Evolutionary conservation across 1,140 invertebrate species (phyloP).

Genomic region (Nebria ingens): DNA sequence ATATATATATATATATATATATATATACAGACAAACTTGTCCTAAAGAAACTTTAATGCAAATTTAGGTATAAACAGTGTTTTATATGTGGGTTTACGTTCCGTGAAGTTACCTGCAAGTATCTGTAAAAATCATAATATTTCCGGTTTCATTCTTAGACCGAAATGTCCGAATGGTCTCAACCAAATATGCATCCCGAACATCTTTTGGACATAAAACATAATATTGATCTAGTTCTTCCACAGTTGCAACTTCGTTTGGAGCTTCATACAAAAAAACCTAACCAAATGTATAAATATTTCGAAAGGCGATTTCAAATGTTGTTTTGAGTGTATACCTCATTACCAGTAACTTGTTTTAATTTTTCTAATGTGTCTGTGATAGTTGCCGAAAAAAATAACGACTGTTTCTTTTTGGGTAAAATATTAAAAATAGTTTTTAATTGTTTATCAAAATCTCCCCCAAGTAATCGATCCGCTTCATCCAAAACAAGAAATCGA

Average conservation of each 20-base stretch:
- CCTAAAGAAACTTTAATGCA: too few relatives aligned
- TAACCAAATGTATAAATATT: too few relatives aligned
- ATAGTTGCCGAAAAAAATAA: conserved; percentile 95
- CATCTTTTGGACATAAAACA: conserved; percentile 77
- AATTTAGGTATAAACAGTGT: too few relatives aligned
- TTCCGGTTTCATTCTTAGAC: conserved; percentile 57
- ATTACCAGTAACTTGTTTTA: conserved; percentile 52
- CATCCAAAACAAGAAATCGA: conserved; percentile 82
- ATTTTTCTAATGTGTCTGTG: conserved; percentile 68
- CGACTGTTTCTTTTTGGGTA: conserved; percentile 75
- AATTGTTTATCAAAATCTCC: conserved; percentile 73
- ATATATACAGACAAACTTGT: too few relatives aligned
- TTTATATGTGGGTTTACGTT: too few relatives aligned
- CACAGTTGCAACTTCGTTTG: conserved; percentile 65
- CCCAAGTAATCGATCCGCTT: conserved; percentile 65
- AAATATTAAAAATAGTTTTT: conserved; percentile 65
- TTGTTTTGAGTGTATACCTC: conserved; percentile 36
- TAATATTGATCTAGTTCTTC: conserved; percentile 82
- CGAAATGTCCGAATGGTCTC: conserved; percentile 74
- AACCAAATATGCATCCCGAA: conserved; percentile 89
- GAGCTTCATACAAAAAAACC: conserved; percentile 55
- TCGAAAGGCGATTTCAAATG: too few relatives aligned
- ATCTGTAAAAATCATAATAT: conserved; percentile 87
- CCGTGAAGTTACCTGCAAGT: conserved; percentile 74
- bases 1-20: too few relatives aligned